A percentile compares a stretch with the other conserved stretches of the same genome.
These are phyloP conservation scores for Scelioninae gen. 2 DNA, from an alignment of 2,888 invertebrate genomes.

Conservation along the genomic window DNA sequence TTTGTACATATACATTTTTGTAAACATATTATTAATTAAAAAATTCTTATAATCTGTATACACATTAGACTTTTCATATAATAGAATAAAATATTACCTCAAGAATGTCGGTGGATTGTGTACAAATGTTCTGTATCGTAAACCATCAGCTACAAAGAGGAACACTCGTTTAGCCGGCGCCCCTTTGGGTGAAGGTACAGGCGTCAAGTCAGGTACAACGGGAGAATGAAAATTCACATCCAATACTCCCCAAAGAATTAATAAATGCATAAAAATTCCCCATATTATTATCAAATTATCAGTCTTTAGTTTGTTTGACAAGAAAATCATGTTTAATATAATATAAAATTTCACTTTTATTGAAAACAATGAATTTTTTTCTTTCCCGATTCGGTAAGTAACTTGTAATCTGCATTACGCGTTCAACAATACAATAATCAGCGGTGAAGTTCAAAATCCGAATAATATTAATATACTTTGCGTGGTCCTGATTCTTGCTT, in stretches of 20 bases:
- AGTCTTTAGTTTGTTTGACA: slow-evolving; percentile 15
- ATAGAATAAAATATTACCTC: slow-evolving; percentile 77
- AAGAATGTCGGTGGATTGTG: slow-evolving; percentile 80
- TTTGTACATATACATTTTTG: no score
- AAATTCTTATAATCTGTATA: no score
- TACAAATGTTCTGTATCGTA: slow-evolving; percentile 89
- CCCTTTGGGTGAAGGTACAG: slow-evolving; percentile 63
- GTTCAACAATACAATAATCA: no score
- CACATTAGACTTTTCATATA: no score
- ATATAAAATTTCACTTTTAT: not conserved
- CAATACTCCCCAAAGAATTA: slow-evolving; percentile 71
- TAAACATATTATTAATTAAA: no score
- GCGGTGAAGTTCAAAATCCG: no score
- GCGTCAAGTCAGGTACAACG: slow-evolving; percentile 67
- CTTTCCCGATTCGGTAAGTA: no score
- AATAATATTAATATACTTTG: no score
- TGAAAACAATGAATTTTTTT: no score
- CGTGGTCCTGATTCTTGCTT: no score
- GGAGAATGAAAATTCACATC: slow-evolving; percentile 74
- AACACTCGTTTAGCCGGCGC: slow-evolving; percentile 80
- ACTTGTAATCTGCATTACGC: no score
- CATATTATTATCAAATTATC: slow-evolving; percentile 65
- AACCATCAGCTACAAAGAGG: slow-evolving; percentile 93
- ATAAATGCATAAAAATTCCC: slow-evolving; percentile 70
- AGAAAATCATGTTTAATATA: slow-evolving; percentile 9